phyloP scores from a whole-genome alignment of 2,888 invertebrate genomes.

The Blera fallax region DNA sequence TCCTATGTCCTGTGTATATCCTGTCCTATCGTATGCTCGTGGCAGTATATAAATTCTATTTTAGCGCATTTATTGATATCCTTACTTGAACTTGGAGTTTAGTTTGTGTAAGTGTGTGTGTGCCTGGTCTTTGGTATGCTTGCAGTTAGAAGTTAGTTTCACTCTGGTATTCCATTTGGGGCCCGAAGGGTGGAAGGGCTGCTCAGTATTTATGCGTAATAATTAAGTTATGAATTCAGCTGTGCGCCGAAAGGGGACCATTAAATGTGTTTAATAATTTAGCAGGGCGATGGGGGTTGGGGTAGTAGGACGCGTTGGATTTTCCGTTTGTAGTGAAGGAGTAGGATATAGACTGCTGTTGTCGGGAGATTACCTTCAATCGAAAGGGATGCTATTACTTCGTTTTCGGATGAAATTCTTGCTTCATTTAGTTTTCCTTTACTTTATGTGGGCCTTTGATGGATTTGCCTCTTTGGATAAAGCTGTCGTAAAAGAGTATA shows the following conservation, averaged over 20 bases:
- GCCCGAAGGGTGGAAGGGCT: not conserved
- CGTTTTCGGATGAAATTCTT: not conserved
- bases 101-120: not conserved
- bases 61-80: constrained; percentile 31
- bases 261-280: constrained; percentile 27
- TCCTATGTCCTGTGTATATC: constrained; percentile 14
- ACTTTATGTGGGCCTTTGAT: too few relatives aligned
- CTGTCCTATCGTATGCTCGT: constrained; percentile 11
- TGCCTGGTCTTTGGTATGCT: not conserved
- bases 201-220: constrained; percentile 53
- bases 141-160: not conserved
- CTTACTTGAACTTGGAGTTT: not conserved
- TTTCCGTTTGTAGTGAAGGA: not conserved
- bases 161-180: not conserved
- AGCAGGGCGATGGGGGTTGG: not conserved
- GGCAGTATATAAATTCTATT: constrained; percentile 7
- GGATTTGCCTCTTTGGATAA: not conserved
- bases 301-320: not conserved
- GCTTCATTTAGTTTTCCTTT: too few relatives aligned
- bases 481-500: too few relatives aligned
- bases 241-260: constrained; percentile 1
- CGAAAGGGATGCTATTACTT: not conserved
- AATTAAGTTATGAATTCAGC: constrained; percentile 57
- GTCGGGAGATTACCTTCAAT: not conserved
- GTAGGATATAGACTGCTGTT: not conserved